phyloP scores from a whole-genome alignment of 1,140 invertebrate genomes.

The Formica selysi region DNA sequence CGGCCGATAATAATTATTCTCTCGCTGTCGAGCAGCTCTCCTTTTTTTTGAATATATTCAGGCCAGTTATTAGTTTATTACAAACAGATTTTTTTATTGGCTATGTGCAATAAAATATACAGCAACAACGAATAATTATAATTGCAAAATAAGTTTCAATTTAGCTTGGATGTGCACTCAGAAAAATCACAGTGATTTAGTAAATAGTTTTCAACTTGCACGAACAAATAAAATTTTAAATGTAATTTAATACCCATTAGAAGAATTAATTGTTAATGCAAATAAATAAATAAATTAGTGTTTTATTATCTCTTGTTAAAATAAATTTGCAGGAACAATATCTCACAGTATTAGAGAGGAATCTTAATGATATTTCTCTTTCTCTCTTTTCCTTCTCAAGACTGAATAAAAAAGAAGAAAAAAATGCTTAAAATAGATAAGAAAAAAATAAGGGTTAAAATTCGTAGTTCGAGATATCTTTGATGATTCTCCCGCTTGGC shows the following conservation, averaged over 20 bases:
- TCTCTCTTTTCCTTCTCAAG: no score
- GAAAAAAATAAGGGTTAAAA: neutral
- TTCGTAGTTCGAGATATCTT: neutral
- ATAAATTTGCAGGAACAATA: no score
- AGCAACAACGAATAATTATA: neutral
- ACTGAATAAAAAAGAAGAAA: no score
- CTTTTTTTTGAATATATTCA: neutral
- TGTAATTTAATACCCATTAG: no score
- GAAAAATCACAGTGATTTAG: neutral
- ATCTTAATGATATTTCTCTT: no score
- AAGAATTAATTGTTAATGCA: no score
- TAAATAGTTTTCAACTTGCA: no score
- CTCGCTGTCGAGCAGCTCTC: neutral
- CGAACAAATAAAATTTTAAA: no score
- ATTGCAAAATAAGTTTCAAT: neutral
- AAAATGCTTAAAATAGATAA: no score
- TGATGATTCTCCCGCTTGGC: neutral
- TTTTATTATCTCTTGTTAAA: no score
- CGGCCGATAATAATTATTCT: slow-evolving; percentile 50
- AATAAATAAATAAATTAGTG: no score
- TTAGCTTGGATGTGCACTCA: neutral
- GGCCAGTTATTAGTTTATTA: slow-evolving; percentile 27
- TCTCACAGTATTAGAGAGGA: no score
- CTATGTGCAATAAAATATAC: neutral
- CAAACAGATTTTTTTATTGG: neutral